phyloP scores from a whole-genome alignment of 2,888 invertebrate genomes.

The Caenorhabditis wallacei region DNA sequence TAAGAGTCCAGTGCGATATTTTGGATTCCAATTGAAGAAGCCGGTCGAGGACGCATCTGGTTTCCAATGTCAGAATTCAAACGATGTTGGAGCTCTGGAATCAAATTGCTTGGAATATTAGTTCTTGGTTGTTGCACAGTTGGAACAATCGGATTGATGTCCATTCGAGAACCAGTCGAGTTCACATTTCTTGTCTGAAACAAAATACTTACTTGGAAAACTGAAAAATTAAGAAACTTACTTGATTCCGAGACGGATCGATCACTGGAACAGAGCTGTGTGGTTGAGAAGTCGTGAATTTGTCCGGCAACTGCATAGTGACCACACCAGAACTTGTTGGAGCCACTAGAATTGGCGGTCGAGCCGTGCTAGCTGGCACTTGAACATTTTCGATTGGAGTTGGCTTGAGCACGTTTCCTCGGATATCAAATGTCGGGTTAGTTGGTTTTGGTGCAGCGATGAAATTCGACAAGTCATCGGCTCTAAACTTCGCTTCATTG shows the following conservation, averaged over 20 bases:
- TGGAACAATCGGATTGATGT: constrained; percentile 1
- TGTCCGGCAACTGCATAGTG: constrained; percentile 13
- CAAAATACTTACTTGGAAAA: background rate
- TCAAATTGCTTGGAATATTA: constrained; percentile 32
- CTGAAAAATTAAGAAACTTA: background rate
- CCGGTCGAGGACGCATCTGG: constrained; percentile 47
- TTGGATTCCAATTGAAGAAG: constrained; percentile 47
- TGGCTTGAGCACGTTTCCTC: constrained; percentile 43
- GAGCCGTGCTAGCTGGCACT: background rate
- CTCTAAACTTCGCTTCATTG: background rate
- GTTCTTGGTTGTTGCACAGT: background rate
- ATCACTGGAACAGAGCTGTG: constrained; percentile 1
- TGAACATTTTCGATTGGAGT: constrained; percentile 20
- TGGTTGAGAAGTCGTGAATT: constrained; percentile 5
- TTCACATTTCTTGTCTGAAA: constrained; percentile 38
- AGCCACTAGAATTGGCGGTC: constrained; percentile 15
- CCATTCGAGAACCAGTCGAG: constrained; percentile 37
- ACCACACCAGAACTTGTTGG: constrained; percentile 27
- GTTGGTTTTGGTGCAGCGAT: constrained; percentile 10
- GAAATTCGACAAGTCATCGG: background rate
- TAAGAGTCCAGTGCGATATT: background rate
- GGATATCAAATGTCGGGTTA: constrained; percentile 32
- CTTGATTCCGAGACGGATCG: constrained; percentile 14
- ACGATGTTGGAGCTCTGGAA: constrained; percentile 28
- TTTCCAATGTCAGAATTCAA: constrained; percentile 26